phyloP scores from a whole-genome alignment of 2,797 vertebrate species.

The Cuculus canorus region DNA sequence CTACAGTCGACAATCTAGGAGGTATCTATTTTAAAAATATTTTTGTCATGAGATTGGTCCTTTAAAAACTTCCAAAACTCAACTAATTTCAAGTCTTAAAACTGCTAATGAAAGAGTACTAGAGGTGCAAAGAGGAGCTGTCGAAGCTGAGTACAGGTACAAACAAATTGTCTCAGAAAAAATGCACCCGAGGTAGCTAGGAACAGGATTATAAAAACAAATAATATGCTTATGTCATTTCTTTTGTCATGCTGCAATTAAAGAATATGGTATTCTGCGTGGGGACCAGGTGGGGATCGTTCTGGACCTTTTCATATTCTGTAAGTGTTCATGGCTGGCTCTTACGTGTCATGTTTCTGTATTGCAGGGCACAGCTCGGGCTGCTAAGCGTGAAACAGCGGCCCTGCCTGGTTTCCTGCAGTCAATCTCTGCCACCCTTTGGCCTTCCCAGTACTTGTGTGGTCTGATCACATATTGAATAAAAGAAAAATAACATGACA shows the following conservation, averaged over 20 bases:
- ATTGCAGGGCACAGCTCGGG: not conserved
- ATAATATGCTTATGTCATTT: not conserved
- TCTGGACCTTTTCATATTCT: not conserved
- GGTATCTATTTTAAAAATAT: not conserved
- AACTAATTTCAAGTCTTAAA: not conserved
- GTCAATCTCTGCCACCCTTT: not conserved
- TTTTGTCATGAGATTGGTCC: not conserved
- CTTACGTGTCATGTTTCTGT: not conserved
- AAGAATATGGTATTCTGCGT: not conserved
- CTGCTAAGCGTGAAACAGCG: not conserved
- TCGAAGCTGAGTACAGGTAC: not conserved
- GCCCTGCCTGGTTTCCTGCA: not conserved
- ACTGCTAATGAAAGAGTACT: not conserved
- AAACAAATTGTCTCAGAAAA: not conserved
- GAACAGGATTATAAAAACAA: not conserved
- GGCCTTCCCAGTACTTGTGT: not conserved
- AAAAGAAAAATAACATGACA: not conserved
- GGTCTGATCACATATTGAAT: not conserved
- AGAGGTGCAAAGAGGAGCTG: not conserved
- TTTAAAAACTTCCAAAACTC: not conserved
- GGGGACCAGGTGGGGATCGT: fast-evolving
- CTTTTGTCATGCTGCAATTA: not conserved
- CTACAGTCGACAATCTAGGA: not conserved
- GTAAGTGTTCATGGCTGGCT: not conserved
- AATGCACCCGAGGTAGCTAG: not conserved